Conservation (phyloP, 1,140 invertebrate species). For the Laodelphax striatellus region DNA sequence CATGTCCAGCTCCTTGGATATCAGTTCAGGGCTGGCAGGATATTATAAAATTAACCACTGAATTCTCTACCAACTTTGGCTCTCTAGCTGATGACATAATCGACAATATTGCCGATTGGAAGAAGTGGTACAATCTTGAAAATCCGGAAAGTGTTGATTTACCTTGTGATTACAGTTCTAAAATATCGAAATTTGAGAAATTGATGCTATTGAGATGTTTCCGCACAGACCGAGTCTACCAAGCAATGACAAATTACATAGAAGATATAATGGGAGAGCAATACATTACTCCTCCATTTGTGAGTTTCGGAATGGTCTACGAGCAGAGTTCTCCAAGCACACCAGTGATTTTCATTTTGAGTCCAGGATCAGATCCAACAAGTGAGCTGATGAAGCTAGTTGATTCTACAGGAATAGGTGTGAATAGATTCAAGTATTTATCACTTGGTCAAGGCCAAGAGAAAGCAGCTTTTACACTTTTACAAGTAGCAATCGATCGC, state of each 20-base stretch:
- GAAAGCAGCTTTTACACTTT: constrained; percentile 54
- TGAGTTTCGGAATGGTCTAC: constrained; percentile 57
- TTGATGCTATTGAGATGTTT: constrained; percentile 78
- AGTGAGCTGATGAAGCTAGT: constrained; percentile 79
- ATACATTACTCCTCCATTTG: constrained; percentile 71
- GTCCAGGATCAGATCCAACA: constrained; percentile 78
- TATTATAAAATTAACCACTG: constrained; percentile 51
- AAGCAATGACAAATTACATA: constrained; percentile 67
- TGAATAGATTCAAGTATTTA: constrained; percentile 64
- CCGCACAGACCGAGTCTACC: constrained; percentile 72
- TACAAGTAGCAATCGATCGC: constrained; percentile 57
- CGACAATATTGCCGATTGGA: constrained; percentile 48
- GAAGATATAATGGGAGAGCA: constrained; percentile 69
- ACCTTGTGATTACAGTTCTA: constrained; percentile 54
- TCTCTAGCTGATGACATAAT: constrained; percentile 53
- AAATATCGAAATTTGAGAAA: constrained; percentile 52
- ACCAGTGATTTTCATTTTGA: constrained; percentile 78
- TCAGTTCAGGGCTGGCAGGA: constrained; percentile 64
- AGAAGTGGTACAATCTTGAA: constrained; percentile 73
- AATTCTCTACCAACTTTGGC: constrained; percentile 55
- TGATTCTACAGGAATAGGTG: constrained; percentile 50
- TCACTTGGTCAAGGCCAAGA: constrained; percentile 86
- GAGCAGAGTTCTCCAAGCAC: constrained; percentile 65
- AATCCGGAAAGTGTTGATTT: constrained; percentile 54
- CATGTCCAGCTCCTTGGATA: constrained; percentile 60